Conservation (phyloP, 2,797 vertebrate species). For the Spinus pinus region DNA sequence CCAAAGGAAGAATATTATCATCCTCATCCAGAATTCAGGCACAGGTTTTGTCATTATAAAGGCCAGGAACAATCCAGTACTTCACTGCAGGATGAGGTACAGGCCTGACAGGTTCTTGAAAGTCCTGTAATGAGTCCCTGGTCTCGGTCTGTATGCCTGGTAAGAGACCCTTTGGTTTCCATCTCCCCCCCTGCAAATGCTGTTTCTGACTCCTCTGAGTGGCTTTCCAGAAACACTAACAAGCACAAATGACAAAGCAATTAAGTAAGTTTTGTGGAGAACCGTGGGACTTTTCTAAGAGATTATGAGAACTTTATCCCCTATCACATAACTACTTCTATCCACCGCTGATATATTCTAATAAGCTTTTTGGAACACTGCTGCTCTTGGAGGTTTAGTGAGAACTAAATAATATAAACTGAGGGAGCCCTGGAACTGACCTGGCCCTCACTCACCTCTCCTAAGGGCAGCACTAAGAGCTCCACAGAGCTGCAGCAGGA, state of each 20-base stretch:
- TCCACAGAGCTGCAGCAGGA: not conserved
- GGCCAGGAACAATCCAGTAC: not conserved
- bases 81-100: not conserved
- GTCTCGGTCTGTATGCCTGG: not conserved
- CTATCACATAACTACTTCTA: not conserved
- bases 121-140: not conserved
- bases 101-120: not conserved
- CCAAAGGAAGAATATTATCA: not conserved
- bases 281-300: conserved; percentile 9
- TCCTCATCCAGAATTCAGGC: not conserved
- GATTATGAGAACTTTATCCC: conserved; percentile 19
- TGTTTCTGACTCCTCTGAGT: not conserved
- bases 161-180: not conserved
- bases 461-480: not conserved
- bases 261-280: conserved; percentile 8
- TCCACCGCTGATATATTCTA: not conserved
- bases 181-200: not conserved
- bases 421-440: not conserved
- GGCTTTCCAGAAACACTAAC: not conserved
- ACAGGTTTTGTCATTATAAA: not conserved
- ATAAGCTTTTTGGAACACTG: not conserved
- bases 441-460: not conserved
- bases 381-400: not conserved
- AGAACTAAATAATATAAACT: not conserved
- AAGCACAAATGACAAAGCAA: conserved; percentile 27